A percentile compares a stretch with the other conserved stretches of the same genome.
Conservation (phyloP, 2,888 invertebrate genomes). For the Cantharis flavilabris region DNA sequence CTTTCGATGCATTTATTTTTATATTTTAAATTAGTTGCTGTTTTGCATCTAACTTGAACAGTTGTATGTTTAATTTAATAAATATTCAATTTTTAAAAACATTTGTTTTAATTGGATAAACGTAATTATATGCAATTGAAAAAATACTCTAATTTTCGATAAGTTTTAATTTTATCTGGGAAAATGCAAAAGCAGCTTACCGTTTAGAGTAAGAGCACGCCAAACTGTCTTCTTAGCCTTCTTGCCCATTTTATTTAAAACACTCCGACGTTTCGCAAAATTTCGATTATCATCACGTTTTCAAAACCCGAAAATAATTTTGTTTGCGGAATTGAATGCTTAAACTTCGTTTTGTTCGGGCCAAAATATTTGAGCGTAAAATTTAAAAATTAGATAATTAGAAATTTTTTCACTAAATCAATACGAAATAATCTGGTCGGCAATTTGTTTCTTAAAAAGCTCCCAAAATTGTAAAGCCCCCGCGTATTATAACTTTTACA, state of each 20-base stretch:
- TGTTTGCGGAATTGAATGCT: not conserved
- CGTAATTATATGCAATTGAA: not conserved
- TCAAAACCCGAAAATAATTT: not conserved
- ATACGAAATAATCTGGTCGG: constrained; percentile 20
- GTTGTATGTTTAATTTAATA: no score
- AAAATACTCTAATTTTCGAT: not conserved
- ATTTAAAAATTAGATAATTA: not conserved
- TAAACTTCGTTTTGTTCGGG: not conserved
- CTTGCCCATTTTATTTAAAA: constrained; percentile 60
- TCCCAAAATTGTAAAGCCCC: constrained; percentile 10
- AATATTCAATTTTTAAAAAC: no score
- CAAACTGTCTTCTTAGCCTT: constrained; percentile 66
- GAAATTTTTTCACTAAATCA: constrained; percentile 7
- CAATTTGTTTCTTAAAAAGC: not conserved
- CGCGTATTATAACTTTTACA: constrained; percentile 17
- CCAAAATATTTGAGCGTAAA: not conserved
- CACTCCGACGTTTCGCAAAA: constrained; percentile 20
- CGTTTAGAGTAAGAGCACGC: constrained; percentile 64
- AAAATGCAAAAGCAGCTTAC: constrained; percentile 47
- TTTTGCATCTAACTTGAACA: no score
- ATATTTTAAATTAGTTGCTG: no score
- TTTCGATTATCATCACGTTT: constrained; percentile 17
- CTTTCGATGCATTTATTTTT: no score
- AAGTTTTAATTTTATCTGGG: no score
- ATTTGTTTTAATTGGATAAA: no score